Evolutionary conservation across 2,797 vertebrate species (phyloP).

Genomic region (Brotula barbata): DNA sequence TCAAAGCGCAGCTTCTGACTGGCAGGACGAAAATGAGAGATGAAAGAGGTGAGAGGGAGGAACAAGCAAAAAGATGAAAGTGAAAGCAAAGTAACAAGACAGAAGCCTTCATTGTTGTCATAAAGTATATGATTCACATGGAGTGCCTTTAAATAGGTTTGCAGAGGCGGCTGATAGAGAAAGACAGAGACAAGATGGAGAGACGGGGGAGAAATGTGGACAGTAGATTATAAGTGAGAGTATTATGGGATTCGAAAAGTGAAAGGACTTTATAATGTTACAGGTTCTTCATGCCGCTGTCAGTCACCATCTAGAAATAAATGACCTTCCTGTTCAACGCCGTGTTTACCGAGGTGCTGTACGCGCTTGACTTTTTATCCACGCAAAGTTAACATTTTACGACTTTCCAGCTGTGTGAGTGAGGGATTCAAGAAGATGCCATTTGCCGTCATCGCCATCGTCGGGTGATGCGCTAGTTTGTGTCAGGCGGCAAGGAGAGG

Average conservation of each 20-base stretch:
- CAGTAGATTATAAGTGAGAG: constrained; percentile 4
- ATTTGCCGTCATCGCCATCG: not conserved
- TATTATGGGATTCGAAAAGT: constrained; percentile 6
- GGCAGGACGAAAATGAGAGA: constrained; percentile 8
- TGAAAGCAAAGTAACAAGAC: constrained; percentile 8
- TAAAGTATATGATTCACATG: constrained; percentile 11
- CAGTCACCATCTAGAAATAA: constrained; percentile 4
- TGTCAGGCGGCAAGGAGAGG: not conserved
- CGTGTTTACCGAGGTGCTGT: not conserved
- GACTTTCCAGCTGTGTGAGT: not conserved
- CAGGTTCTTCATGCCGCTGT: not conserved
- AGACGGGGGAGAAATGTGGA: not conserved
- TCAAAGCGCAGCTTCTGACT: constrained; percentile 2
- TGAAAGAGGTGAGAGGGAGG: constrained; percentile 13
- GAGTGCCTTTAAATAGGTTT: constrained; percentile 7
- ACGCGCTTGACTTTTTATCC: not conserved
- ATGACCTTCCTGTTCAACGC: not conserved
- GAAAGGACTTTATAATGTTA: not conserved
- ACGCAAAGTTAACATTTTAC: not conserved
- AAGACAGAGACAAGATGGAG: not conserved
- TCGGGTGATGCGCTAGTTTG: not conserved
- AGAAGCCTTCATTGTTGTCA: constrained; percentile 5
- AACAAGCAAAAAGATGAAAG: constrained; percentile 13
- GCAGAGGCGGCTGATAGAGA: not conserved
- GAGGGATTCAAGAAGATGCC: not conserved